These are phyloP conservation scores for Liasis olivaceus DNA, from an alignment of 2,797 vertebrate genomes.

Conservation along the genomic window DNA sequence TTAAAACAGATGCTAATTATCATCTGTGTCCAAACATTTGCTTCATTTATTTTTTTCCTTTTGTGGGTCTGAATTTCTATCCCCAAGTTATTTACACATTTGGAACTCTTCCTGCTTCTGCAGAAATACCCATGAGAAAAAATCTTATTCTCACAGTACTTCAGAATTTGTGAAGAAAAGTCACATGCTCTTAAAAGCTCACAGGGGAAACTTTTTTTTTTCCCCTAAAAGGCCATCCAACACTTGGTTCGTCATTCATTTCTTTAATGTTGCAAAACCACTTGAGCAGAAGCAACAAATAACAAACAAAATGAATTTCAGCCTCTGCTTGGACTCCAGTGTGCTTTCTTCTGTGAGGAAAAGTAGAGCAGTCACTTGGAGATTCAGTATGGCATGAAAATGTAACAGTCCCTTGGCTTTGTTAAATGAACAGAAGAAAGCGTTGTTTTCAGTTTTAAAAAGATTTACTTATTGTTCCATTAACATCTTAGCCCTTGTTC, in stretches of 20 bases:
- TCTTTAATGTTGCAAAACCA: neutral
- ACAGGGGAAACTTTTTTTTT: neutral
- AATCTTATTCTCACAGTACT: constrained; percentile 54
- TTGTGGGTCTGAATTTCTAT: constrained; percentile 52
- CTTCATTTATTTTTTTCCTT: constrained; percentile 44
- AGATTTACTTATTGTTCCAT: neutral
- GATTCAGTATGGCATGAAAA: neutral
- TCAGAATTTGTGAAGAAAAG: constrained; percentile 45
- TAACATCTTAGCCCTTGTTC: neutral
- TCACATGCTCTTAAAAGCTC: constrained; percentile 49
- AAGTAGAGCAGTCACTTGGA: neutral
- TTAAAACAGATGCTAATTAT: constrained; percentile 31
- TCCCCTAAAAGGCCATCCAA: neutral
- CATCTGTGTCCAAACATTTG: constrained; percentile 56
- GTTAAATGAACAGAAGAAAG: neutral
- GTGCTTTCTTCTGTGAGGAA: neutral
- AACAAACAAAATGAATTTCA: neutral
- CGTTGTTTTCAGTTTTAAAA: neutral
- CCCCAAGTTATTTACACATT: constrained; percentile 66
- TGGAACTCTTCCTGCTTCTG: constrained; percentile 61
- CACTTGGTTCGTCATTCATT: neutral
- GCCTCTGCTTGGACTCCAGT: neutral
- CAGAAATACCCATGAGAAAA: constrained; percentile 68
- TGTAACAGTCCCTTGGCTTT: neutral
- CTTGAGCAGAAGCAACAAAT: neutral